Evolutionary conservation across 2,888 invertebrate genomes (phyloP).

Genomic region (Lobophora halterata): DNA sequence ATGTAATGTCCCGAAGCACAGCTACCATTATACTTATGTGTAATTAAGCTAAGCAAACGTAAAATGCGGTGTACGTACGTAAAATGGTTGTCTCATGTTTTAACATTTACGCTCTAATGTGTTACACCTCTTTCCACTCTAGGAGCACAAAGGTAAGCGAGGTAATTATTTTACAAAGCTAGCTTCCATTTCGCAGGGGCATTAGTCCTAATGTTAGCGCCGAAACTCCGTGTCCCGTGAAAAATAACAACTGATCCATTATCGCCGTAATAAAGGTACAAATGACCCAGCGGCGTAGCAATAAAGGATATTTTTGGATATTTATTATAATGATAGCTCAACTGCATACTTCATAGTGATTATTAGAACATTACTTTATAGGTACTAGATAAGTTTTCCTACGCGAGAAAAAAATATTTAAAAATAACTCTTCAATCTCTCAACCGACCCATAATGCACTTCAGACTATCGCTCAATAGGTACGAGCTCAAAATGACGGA

Average conservation of each 20-base stretch:
- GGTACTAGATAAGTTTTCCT: not conserved
- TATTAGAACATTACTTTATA: too few species aligned
- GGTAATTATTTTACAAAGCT: constrained; percentile 55
- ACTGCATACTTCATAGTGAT: constrained; percentile 25
- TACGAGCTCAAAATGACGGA: constrained; percentile 49
- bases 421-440: constrained; percentile 7
- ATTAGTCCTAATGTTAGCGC: constrained; percentile 60
- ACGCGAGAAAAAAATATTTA: not conserved
- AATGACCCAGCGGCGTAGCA: constrained; percentile 38
- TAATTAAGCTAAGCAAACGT: constrained; percentile 25
- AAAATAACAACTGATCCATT: constrained; percentile 59
- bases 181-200: constrained; percentile 44
- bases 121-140: constrained; percentile 40
- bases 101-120: constrained; percentile 36
- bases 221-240: constrained; percentile 53
- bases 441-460: constrained; percentile 23
- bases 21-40: constrained; percentile 15
- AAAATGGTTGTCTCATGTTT: constrained; percentile 25
- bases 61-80: constrained; percentile 26
- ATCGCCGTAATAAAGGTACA: constrained; percentile 48
- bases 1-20: constrained; percentile 11
- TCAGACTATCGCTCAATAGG: constrained; percentile 33
- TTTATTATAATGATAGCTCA: constrained; percentile 30
- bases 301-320: constrained; percentile 42
- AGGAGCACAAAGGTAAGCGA: constrained; percentile 44